Base-by-base conservation (phyloP, 2,888 invertebrate genomes). In the Archips crataeganus region DNA sequence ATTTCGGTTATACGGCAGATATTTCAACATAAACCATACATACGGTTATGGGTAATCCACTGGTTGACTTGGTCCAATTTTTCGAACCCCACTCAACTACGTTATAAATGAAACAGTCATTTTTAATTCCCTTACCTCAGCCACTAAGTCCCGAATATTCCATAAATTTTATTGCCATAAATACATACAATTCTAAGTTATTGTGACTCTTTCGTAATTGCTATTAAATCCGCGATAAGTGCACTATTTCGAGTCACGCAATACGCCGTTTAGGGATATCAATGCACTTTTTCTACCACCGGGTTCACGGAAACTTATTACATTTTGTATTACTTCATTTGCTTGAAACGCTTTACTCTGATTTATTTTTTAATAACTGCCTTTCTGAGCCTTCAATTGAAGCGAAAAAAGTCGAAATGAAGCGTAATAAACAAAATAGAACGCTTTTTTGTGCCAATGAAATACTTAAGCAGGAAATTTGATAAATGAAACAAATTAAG, bases 191-290 rank as follows among this genome's bases (percentile, higher is more conserved):
- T 66, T 47, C 51, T 36, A 47, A n/a, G 45, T 67, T 54, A 72
- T 66, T 66, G 62, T 59, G 68, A 63, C 51, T 60, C 36, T 47
- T n/a, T 42, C 63, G n/a, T 49, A 57, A 63, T 60, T 36, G 62
- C 51, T 60, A 34, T 68, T 60, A 39, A 45, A 51, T 64, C 61
- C 61, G 39, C 34, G 69, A 59, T 74, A 69, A 76, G 61, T 81
- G 84, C 76, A 84, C 84, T 85, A 88, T 90, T 85, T 84, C 61
- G 23, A 84, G 88, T 90, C 93, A 93, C 93, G 93, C 92, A 87
- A 93, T 84, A 77, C 77, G 76, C 86, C 85, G 83, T 87, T 93
- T 92, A 87, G 84, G 85, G 85, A 86, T 87, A 82, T 85, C 82
- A 79, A 66, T 88, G 87, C 86, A 87, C 79, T 88, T 86, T 86